Evolutionary conservation across 2,113 vertebrate species (phyloP).

Genomic region (Oenanthe melanoleuca): DNA sequence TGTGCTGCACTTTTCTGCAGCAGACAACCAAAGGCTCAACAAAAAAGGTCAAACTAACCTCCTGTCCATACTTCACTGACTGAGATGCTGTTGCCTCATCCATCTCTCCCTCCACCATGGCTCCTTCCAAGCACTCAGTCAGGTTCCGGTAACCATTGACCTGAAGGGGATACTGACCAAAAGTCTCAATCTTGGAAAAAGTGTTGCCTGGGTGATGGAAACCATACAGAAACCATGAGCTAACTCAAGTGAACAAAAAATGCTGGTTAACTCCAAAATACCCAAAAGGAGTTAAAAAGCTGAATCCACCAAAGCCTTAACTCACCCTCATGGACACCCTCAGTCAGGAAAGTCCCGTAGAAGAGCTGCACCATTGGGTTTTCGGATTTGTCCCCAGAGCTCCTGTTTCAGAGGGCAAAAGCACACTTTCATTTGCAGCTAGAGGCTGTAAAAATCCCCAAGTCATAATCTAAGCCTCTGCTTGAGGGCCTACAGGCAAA

Average conservation of each 20-base stretch:
- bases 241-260: not conserved
- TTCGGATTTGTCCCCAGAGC: constrained; percentile 82
- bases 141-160: constrained; percentile 94
- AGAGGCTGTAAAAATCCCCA: not conserved
- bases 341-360: constrained; percentile 93
- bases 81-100: constrained; percentile 81
- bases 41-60: constrained; percentile 76
- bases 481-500: not conserved
- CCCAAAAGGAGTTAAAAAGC: not conserved
- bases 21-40: not conserved
- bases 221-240: not conserved
- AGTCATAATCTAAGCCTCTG: not conserved
- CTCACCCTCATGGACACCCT: constrained; percentile 90
- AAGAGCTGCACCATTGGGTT: constrained; percentile 99
- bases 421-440: not conserved
- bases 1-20: not conserved
- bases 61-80: constrained; percentile 80
- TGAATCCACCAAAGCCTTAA: not conserved
- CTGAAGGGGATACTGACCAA: constrained; percentile 96
- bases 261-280: not conserved
- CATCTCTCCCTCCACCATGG: constrained; percentile 93
- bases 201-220: constrained; percentile 79
- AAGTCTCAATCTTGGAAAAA: constrained; percentile 92
- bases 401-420: constrained; percentile 70
- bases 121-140: constrained; percentile 93